Base-by-base conservation (phyloP, 2,113 vertebrate genomes). In the Paramormyrops kingsleyae region DNA sequence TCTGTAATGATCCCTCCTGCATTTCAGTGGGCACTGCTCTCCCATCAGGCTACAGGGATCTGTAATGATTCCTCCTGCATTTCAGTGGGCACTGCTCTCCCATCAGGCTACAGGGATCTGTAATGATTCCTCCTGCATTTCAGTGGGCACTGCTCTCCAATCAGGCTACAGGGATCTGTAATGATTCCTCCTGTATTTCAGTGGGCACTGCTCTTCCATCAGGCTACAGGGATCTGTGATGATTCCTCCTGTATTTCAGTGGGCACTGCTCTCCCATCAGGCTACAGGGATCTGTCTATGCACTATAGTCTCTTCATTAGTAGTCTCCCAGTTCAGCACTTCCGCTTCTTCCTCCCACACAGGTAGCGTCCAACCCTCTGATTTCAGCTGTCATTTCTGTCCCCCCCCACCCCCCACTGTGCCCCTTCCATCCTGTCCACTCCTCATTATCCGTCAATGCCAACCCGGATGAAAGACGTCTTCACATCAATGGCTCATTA, bases 401-500 rank as follows among this genome's bases (percentile, higher is more conserved):
- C 56, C 42, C 87, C 66, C 47, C n/a, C 89, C 89, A 91, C 92
- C 91, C 87, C 94, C 94, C 24, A 93, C 92, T 92, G 94, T 4
- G 92, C 91, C 92, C 94, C 66, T 21, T 92, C 88, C 77, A 86
- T 89, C 90, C 92, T 92, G 91, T 91, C 94, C 93, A 93, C 94
- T 92, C 92, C 94, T 95, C 95, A 94, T 95, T 95, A 95, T 94
- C 92, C 83, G 91, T 92, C 92, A 89, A 91, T 89, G 87, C 90
- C 89, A 90, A 93, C 94, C 66, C 92, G 93, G 92, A 88, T 92
- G 91, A 93, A 92, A 89, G 89, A 91, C 91, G 92, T 90, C 93
- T 89, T 91, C 92, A 53, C 89, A 86, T 91, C 83, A 92, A 92
- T 90, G 92, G 93, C 94, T 95, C 94, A 95, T 95, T 95, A 95